phyloP scores from a whole-genome alignment of 1,140 invertebrate genomes.

The Aphis gossypii region DNA sequence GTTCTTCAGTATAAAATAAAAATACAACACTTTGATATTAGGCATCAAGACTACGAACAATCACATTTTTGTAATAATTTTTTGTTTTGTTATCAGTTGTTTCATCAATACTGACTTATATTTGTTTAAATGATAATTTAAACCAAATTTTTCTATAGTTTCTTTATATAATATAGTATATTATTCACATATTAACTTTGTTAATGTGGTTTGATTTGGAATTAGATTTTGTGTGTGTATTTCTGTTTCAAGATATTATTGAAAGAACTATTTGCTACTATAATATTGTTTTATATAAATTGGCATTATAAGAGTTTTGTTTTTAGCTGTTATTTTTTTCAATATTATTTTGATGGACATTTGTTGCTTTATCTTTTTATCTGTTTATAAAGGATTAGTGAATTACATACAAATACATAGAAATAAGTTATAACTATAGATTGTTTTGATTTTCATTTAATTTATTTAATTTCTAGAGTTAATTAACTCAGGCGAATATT shows the following conservation, averaged over 20 bases:
- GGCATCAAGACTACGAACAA: too few species aligned
- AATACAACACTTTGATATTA: too few species aligned
- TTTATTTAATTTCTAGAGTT: slow-evolving; percentile 27
- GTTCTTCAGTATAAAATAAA: not conserved
- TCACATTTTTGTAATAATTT: too few species aligned
- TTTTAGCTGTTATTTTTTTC: not conserved
- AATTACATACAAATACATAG: too few species aligned
- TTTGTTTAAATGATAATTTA: too few species aligned
- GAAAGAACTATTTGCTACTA: not conserved
- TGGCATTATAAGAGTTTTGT: not conserved
- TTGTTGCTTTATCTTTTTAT: not conserved
- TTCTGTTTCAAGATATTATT: too few species aligned
- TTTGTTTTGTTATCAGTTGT: too few species aligned
- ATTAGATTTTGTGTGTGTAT: not conserved
- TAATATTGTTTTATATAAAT: not conserved
- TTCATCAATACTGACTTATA: too few species aligned
- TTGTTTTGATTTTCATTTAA: not conserved
- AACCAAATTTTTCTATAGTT: not conserved
- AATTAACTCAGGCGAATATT: not conserved
- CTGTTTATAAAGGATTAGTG: not conserved
- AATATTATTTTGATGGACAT: too few species aligned
- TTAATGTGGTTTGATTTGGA: not conserved
- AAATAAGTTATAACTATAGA: not conserved
- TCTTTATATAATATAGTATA: not conserved
- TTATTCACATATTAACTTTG: not conserved